Percentiles rank a stretch among this genome's conserved stretches.
phyloP scores from a whole-genome alignment of 2,888 invertebrate species.

The Himalopsyche kuldschensis region DNA sequence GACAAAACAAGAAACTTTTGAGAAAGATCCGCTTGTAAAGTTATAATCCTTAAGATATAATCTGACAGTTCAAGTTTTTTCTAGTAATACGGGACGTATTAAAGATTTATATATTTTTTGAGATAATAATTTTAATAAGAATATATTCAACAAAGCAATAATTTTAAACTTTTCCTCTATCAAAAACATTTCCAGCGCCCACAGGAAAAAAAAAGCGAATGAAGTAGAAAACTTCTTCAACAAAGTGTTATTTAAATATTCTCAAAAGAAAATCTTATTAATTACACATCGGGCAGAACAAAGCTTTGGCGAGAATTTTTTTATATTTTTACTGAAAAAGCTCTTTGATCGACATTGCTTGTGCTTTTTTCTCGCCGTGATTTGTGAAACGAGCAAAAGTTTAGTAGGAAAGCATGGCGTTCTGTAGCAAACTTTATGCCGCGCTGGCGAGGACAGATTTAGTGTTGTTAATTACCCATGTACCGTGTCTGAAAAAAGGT shows the following conservation, averaged over 20 bases:
- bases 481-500: conserved; percentile 1
- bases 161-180: not conserved
- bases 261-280: not conserved
- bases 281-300: not conserved
- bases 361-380: not conserved
- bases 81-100: too few species aligned
- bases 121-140: not conserved
- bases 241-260: not conserved
- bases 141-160: not conserved
- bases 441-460: conserved; percentile 6
- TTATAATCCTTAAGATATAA: too few species aligned
- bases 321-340: not conserved
- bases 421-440: conserved; percentile 8
- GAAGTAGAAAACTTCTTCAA: not conserved
- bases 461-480: conserved; percentile 15
- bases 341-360: conserved; percentile 12
- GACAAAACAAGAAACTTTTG: too few species aligned
- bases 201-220: not conserved
- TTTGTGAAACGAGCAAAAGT: not conserved
- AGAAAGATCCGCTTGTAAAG: too few species aligned
- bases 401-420: not conserved
- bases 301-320: not conserved
- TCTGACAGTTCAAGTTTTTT: too few species aligned
- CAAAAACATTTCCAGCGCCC: not conserved
- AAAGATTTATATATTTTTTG: not conserved